Percentiles rank a stretch among this genome's conserved stretches.
Evolutionary conservation across 2,797 vertebrate genomes (phyloP).

Genomic region (Loris lydekkerianus): DNA sequence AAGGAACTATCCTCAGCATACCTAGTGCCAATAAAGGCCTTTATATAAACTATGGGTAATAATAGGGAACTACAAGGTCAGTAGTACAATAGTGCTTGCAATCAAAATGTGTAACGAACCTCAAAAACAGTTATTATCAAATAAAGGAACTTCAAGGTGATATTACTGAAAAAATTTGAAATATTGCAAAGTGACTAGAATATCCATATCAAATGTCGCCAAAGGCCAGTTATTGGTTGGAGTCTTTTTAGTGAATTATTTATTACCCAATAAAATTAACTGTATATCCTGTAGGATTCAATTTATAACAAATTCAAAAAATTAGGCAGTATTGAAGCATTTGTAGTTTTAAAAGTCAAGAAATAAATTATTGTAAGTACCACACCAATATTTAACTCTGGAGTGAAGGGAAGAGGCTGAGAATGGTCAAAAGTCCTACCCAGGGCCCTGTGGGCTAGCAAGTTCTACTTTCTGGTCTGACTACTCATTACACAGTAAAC

Average conservation of each 20-base stretch:
- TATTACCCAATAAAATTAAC: neutral
- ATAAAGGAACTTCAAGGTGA: neutral
- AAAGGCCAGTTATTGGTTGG: neutral
- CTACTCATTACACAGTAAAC: neutral
- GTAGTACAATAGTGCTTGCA: neutral
- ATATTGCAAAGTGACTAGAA: neutral
- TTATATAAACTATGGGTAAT: neutral
- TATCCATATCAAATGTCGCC: neutral
- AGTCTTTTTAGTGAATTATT: neutral
- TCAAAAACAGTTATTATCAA: neutral
- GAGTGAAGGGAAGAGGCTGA: neutral
- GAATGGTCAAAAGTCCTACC: neutral
- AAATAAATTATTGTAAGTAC: neutral
- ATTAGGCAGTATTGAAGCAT: neutral
- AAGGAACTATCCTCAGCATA: neutral
- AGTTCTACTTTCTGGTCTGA: neutral
- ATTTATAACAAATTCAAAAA: neutral
- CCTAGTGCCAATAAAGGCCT: neutral
- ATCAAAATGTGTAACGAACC: neutral
- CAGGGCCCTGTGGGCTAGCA: neutral
- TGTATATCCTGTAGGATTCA: neutral
- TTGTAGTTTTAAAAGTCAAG: neutral
- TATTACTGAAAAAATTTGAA: neutral
- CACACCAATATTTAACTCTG: neutral
- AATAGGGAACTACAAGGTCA: neutral